Base-by-base conservation (phyloP, 2,888 invertebrate genomes). In the Latrodectus elegans region DNA sequence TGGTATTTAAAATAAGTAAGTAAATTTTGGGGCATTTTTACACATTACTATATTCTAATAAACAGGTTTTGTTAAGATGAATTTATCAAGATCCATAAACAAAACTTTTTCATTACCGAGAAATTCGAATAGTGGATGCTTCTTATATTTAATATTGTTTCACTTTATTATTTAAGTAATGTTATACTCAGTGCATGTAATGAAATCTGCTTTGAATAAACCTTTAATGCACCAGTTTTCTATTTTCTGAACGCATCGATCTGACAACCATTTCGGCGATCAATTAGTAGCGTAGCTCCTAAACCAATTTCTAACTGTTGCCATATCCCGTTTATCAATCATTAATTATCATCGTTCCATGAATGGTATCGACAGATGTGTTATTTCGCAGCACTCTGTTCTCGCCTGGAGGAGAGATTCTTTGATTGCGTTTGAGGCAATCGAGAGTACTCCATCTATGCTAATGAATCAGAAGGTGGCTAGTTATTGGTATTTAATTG, bases 401-500 rank as follows among this genome's bases (percentile, higher is more conserved):
- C 53, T 11, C 60, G 15, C 49, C 60, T 60, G 60, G 0, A 60
- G 14, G 60, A 60, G 60, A 60, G n/a, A 12, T 15, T 22, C 49
- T 11, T 51, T 73, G 80, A 81, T 81, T 73, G 73, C 72, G 71
- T 74, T 78, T 73, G 26, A 52, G 38, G 65, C 65, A 67, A 81
- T 81, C 64, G 65, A 81, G 53, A 17, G 53, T 14, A 14, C 78
- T 55, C 38, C n/a, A 26, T 15, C 73, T 38, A 73, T 64, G 73
- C 15, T 73, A 73, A 81, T 73, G 81, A 73, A 73, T 72, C 65
- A 17, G 12, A 51, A 51, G 51, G 71, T 71, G n/a, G 64, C 73
- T 81, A 52, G 73, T 81, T 81, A 81, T 81, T 51, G 72, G 81
- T 67, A 60, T 81, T 81, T 81, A 81, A 81, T 81, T 74, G 73